phyloP scores from a whole-genome alignment of 2,797 vertebrate genomes.

The Simalia tracyae region DNA sequence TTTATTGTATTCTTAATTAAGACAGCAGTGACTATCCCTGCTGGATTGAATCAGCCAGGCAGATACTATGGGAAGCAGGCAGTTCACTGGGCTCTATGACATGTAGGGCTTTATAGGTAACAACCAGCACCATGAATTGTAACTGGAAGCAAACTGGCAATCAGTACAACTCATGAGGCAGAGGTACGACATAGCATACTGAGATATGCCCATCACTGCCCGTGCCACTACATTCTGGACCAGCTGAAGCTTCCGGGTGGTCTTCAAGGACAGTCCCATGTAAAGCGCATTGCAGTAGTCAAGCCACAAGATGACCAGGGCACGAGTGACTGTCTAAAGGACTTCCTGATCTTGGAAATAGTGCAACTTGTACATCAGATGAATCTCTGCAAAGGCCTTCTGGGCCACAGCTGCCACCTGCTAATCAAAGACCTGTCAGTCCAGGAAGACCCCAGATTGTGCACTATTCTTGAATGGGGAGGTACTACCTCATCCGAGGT shows the following conservation, averaged over 20 bases:
- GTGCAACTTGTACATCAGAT: not conserved
- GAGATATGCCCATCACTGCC: not conserved
- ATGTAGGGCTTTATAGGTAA: not conserved
- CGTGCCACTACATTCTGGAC: not conserved
- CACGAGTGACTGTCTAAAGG: not conserved
- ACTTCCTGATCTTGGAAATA: not conserved
- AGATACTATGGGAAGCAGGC: not conserved
- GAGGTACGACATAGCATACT: not conserved
- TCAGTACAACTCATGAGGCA: not conserved
- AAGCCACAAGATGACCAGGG: not conserved
- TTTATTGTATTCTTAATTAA: not conserved
- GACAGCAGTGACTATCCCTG: not conserved
- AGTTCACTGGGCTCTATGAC: not conserved
- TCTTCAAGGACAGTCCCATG: not conserved
- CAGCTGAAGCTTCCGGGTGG: not conserved
- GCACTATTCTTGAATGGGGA: not conserved
- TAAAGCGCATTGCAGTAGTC: not conserved
- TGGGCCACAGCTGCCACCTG: not conserved
- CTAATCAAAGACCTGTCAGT: not conserved
- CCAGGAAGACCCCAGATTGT: not conserved
- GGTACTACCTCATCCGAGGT: not conserved
- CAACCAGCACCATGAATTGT: not conserved
- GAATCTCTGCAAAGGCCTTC: not conserved
- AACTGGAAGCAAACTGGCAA: not conserved
- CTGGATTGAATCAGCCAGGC: not conserved